Base-by-base conservation (phyloP, 1,140 invertebrate genomes). In the Zaprionus davidi region DNA sequence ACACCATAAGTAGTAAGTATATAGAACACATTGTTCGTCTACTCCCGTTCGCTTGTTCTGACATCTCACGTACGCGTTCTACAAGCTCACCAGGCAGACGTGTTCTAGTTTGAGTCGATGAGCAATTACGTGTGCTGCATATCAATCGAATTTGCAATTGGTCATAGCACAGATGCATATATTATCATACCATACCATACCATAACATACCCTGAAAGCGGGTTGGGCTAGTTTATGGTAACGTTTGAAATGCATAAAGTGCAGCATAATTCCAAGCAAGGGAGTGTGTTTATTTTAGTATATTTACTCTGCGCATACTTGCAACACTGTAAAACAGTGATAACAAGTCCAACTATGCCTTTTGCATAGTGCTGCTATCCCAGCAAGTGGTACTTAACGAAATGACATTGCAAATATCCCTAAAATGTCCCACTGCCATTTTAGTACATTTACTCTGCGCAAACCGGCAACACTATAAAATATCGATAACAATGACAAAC, bases 21-120 rank as follows among this genome's bases (percentile, higher is more conserved):
- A 87, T 86, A 87, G 76, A 87, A 86, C 81, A 83, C 38, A 41
- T 34, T 79, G 44, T 58, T 28, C 67, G 20, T 44, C 51, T 46
- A 71, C 55, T 60, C 71, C 53, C 46, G 71, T 75, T 70, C 36
- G 49, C 60, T 62, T 81, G 78, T 69, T 76, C 56, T 76, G 66
- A 79, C 84, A 64, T 55, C 34, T 75, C 84, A 87, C 84, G 84
- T 87, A 88, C 81, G 24, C 51, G 17, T 56, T 71, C 51, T 64
- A 64, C 72, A 75, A 75, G 72, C 22, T 64, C 67, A 51, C 58
- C 67, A 28, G 56, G 58, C 79, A 76, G 79, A 86, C 80, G 77
- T 90, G 85, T 88, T 88, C 85, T 88, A 88, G 85, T 88, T 88
- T 85, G 85, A 22, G 64, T 68, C 58, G 55, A 58, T 64, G 15